Base-by-base conservation (phyloP, 2,888 invertebrate species). In the Amphipoea oculea region DNA sequence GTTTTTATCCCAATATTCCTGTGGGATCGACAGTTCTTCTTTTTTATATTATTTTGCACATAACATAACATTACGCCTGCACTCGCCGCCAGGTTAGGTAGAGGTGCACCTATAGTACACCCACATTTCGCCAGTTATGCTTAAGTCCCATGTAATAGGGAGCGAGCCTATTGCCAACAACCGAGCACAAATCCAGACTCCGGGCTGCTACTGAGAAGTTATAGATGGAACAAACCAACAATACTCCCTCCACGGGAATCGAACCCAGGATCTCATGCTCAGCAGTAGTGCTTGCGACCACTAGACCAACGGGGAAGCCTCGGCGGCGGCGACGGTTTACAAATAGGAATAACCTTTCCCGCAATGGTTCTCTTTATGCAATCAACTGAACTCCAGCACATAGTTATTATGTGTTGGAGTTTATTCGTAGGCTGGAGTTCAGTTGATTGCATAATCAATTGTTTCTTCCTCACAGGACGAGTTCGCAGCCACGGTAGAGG, bases 401-500 rank as follows among this genome's bases (percentile, higher is more conserved):
- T 45, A n/a, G 23, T 23, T 4, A 57, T 57, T n/a, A 57, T 11
- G 29, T 29, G 29, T 29, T 29, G 1, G 29, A 29, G 29, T 29
- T 29, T 29, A 29, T 29, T 29, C 29, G 29, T 29, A 29, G 29
- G 29, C 29, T 29, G 29, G 29, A 29, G 29, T 29, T 29, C 29
- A 29, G 29, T 29, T 29, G 29, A 29, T 29, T 29, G 29, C 29
- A 29, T 29, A 57, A 54, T 23, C 65, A 60, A 14, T 4, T n/a
- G 1, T 63, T 71, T 3, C 14, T 79, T 54, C 20, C 0, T 42
- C 14, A 42, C 71, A 98, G 97, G 99, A 99, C 95, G 99, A 99
- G 94, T 99, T 99, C 95, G 99, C 99, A 89, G 98, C 98, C 88
- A 98, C 98, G 86, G 99, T 99, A 0, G 98, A 99, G 93, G 99